Evolutionary conservation across 2,113 vertebrate genomes (phyloP).

Genomic region (Atherinomorus stipes): DNA sequence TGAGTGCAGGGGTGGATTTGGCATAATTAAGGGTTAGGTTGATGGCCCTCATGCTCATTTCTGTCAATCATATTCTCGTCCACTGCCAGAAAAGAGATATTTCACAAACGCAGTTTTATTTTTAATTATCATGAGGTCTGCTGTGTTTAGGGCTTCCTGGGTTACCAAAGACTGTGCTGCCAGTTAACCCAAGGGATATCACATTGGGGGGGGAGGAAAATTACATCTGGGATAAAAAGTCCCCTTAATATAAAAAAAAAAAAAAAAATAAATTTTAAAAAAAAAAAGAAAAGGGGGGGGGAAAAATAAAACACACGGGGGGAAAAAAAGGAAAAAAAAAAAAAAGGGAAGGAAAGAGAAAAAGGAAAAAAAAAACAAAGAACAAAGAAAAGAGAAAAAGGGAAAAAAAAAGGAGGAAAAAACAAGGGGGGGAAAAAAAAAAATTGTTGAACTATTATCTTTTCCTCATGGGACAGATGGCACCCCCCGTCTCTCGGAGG

Average conservation of each 20-base stretch:
- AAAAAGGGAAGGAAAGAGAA: too few relatives aligned
- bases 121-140: neutral
- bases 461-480: conserved; percentile 32
- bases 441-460: conserved; percentile 47
- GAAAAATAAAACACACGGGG: too few relatives aligned
- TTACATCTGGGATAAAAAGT: too few relatives aligned
- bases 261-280: too few relatives aligned
- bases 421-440: too few relatives aligned
- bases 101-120: conserved; percentile 1
- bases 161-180: conserved; percentile 1
- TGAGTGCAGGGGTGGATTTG: conserved; percentile 48
- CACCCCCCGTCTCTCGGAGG: conserved; percentile 61
- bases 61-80: conserved; percentile 41
- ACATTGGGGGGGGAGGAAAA: too few relatives aligned
- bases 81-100: conserved; percentile 14
- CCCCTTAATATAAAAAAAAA: too few relatives aligned
- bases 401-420: too few relatives aligned
- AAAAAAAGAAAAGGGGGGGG: too few relatives aligned
- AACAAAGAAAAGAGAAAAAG: too few relatives aligned
- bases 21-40: conserved; percentile 8
- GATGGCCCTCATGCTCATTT: conserved; percentile 29
- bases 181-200: conserved; percentile 16
- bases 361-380: too few relatives aligned
- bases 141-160: neutral
- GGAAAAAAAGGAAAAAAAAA: too few relatives aligned